phyloP scores from a whole-genome alignment of 1,140 invertebrate species.

The Bombus confusus region DNA sequence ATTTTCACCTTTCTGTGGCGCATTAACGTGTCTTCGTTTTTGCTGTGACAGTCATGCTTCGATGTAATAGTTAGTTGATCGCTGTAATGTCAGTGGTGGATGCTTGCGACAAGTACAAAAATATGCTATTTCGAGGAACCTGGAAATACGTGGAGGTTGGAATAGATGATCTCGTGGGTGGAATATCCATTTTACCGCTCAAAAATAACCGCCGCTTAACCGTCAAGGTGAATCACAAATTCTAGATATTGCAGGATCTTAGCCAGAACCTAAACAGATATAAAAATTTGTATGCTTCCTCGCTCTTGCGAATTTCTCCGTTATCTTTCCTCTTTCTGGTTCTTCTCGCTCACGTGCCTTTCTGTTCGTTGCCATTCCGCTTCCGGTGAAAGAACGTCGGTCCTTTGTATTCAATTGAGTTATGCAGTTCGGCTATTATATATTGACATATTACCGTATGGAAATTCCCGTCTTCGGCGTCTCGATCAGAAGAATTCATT shows the following conservation, averaged over 20 bases:
- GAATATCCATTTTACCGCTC: too few relatives aligned
- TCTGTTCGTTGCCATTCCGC: background rate
- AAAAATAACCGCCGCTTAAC: background rate
- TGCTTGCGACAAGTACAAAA: too few relatives aligned
- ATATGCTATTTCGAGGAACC: too few relatives aligned
- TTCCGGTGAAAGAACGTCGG: background rate
- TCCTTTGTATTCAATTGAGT: constrained; percentile 20
- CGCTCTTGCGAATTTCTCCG: background rate
- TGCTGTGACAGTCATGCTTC: too few relatives aligned
- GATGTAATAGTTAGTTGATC: too few relatives aligned
- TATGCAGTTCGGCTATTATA: constrained; percentile 25
- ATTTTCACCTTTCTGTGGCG: too few relatives aligned
- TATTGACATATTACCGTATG: constrained; percentile 23
- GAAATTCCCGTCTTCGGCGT: constrained; percentile 4
- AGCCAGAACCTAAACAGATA: background rate
- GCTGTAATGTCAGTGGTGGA: too few relatives aligned
- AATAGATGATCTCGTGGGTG: too few relatives aligned
- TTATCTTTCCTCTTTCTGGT: background rate
- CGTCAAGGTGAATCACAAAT: background rate
- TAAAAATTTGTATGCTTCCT: background rate
- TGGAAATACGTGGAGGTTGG: too few relatives aligned
- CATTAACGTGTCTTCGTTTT: too few relatives aligned
- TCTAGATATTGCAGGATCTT: background rate
- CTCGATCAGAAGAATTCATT: constrained; percentile 19
- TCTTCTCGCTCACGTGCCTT: background rate